Base-by-base conservation (phyloP, 1,140 invertebrate genomes). In the Bicyclus anynana region DNA sequence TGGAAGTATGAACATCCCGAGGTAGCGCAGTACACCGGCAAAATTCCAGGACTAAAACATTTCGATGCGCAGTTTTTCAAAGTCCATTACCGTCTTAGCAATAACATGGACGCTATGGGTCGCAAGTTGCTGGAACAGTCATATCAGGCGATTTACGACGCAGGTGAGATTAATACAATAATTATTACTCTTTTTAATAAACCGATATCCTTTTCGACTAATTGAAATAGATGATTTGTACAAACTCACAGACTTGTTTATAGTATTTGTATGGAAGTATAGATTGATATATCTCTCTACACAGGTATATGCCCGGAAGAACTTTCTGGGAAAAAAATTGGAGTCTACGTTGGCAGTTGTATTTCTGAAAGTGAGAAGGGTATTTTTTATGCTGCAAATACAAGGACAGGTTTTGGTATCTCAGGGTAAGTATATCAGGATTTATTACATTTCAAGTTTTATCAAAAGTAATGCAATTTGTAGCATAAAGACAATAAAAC, bases 361-460 rank as follows among this genome's bases (percentile, higher is more conserved):
- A 86, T 91, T 18, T 92, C 93, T n/a, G 93, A 94, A 77, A 86
- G 70, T 4, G 79, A 84, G 62, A 91, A 91, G 68, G 91, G 91
- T n/a, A 92, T 90, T 89, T 93, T 94, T 62, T 94, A 93, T 54
- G 91, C 93, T 51, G 91, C 92, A 53, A 74, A 91, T 10, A 89
- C 91, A 20, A 87, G 87, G 5, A 86, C 89, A 17, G 90, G 90
- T n/a, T 92, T 91, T 67, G 91, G 90, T 58, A 90, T 97, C 20
- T 52, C 69, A 16, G 69, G 69, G 69, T 68, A 65, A 40, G 69
- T 52, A 12, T 7, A 7, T 4, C 3, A 23, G 7, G 2, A 23
- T 23, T 7, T 23, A 23, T 23, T 4, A 23, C 23, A n/a, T n/a
- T n/a, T n/a, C n/a, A n/a, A n/a, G n/a, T n/a, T n/a, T n/a, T n/a